Evolutionary conservation across 1,140 invertebrate genomes (phyloP).

Genomic region (Scylla paramamosain): DNA sequence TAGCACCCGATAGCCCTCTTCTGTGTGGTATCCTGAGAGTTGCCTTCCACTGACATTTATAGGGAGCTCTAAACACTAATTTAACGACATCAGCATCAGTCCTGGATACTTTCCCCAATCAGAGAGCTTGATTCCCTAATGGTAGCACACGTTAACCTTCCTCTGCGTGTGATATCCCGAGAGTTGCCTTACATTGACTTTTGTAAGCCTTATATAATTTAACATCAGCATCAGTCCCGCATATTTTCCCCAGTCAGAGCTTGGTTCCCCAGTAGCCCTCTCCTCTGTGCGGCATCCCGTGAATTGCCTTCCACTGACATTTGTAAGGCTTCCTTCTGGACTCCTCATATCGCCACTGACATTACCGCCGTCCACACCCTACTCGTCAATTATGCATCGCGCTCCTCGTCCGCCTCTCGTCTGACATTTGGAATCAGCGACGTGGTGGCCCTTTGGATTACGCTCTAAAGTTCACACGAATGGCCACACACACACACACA

Average conservation of each 20-base stretch:
- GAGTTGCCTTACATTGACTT: too few relatives aligned
- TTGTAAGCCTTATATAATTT: too few relatives aligned
- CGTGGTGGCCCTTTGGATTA: background rate
- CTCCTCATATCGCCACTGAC: background rate
- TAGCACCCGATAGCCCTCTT: too few relatives aligned
- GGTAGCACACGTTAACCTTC: too few relatives aligned
- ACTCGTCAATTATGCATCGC: background rate
- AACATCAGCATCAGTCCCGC: too few relatives aligned
- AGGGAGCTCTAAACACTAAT: too few relatives aligned
- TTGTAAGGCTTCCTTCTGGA: background rate
- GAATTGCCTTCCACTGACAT: background rate
- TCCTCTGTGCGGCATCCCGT: background rate
- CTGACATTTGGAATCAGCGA: conserved; percentile 1
- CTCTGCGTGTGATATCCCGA: too few relatives aligned
- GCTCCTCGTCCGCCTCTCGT: background rate
- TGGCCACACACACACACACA: background rate
- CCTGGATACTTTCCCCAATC: too few relatives aligned
- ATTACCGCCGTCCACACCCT: background rate
- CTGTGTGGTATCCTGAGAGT: background rate
- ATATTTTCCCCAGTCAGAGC: too few relatives aligned
- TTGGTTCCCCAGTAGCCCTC: too few relatives aligned
- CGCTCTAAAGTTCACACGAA: conserved; percentile 11
- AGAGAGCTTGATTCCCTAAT: too few relatives aligned
- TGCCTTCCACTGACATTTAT: background rate
- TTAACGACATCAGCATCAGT: too few relatives aligned